Evolutionary conservation across 30 jellyfish, hydroid and myxozoan species (phyloP), one percentile per base, ranked within the genome.

Genomic region (Catostylus mosaicus): DNA sequence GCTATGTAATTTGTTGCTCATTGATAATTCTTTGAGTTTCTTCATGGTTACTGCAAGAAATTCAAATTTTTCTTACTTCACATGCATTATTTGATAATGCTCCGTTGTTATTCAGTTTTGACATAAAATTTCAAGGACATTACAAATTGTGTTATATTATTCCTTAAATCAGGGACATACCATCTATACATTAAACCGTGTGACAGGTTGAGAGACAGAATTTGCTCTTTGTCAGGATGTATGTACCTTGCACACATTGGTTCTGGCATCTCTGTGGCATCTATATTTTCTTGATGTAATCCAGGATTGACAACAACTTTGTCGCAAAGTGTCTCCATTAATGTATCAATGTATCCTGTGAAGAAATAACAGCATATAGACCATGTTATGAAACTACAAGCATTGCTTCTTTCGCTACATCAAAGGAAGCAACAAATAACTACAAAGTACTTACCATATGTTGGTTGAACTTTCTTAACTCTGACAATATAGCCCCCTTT

Each of bases 341-440:
- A 32, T 63, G 50, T 63, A 16, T 63, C 76, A 32, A 63, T 63
- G 76, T 63, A 63, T 63, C 30, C 76, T 63, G 50, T 16, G 30
- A 63, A 63, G 30, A 63, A 26, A 30, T 34, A 63, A 16, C 50
- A 26, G n/a, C n/a, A n/a, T n/a, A 63, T 32, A 63, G 50, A 29
- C 14, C 31, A 63, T 14, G 26, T 19, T 54, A 54, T 32, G 7
- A 19, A 54, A 54, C 67, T 19, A 54, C 67, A 54, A 19, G 26
- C n/a, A n/a, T n/a, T n/a, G n/a, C n/a, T n/a, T n/a, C n/a, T 20
- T 10, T 47, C 12, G 20, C 12, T 47, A 10, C 61, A 47, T 47
- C 18, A 10, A 12, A 10, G 20, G 12, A 47, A 10, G 61, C 20
- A 10, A 47, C 12, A 47, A 10, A 47, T 47, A 20, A 10, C 20